Percentiles rank a stretch among this genome's conserved stretches.
Evolutionary conservation across 2,113 vertebrate genomes (phyloP).

Genomic region (Hystrix brachyura): DNA sequence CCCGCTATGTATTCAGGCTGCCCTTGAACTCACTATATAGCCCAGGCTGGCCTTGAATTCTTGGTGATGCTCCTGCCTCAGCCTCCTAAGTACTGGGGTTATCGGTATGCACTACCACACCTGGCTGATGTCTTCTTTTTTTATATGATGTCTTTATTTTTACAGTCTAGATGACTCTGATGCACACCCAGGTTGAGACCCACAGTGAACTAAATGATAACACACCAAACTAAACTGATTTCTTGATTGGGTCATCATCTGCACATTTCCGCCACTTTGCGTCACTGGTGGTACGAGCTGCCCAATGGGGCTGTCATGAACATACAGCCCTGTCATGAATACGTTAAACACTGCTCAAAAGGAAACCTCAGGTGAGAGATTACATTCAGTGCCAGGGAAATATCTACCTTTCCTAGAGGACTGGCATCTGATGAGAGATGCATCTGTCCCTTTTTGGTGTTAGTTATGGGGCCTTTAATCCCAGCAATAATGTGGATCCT

Average conservation of each 20-base stretch:
- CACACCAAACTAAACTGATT: not conserved
- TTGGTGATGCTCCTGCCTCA: not conserved
- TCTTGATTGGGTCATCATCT: not conserved
- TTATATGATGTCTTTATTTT: not conserved
- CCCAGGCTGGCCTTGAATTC: not conserved
- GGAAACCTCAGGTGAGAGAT: not conserved
- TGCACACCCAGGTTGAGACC: not conserved
- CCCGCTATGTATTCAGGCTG: not conserved
- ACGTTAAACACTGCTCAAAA: not conserved
- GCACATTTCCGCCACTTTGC: too few species aligned
- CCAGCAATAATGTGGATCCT: not conserved
- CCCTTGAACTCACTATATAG: not conserved
- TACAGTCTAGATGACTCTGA: not conserved
- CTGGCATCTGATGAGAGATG: not conserved
- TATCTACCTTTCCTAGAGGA: not conserved
- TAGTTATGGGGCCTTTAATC: not conserved
- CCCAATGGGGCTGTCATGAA: too few species aligned
- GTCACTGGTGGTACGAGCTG: too few species aligned
- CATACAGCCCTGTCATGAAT: not conserved
- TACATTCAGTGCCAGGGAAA: not conserved
- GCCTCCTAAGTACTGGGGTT: not conserved
- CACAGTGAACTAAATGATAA: not conserved
- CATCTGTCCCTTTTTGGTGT: not conserved
- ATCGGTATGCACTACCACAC: not conserved
- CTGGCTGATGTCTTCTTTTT: not conserved